Evolutionary conservation across 2,888 invertebrate species (phyloP), one percentile per base, ranked within the genome.

Genomic region (Perizoma flavofasciatum): DNA sequence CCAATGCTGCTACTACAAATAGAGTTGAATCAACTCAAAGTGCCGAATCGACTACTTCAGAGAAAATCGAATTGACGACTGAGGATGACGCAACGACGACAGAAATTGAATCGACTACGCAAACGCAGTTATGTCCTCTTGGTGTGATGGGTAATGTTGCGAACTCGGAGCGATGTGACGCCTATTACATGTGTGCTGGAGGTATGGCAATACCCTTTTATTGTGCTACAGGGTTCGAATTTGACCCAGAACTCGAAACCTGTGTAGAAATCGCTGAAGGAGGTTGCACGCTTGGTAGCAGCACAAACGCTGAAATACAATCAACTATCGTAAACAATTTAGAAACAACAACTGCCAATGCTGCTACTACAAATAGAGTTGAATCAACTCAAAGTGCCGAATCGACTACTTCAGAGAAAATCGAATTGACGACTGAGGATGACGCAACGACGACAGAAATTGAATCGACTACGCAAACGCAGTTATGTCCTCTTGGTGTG

Each of bases 191-290:
- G 50, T 78, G 78, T 40, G 49, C 65, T 5, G 61, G 60, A 5
- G 74, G 73, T 0, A 48, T 49, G 0, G 53, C 69, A 0, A 48
- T 75, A n/a, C 62, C 54, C 5, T 49, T 70, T 37, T 61, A 39
- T 37, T 81, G 81, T 47, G 57, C 65, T 0, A 61, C 65, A 1
- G 78, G 77, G 4, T 67, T 71, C 5, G 75, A 80, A 59, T 75
- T 73, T 52, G 75, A 78, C 59, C 61, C 64, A 33, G 55, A 43
- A 9, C 22, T 51, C 5, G 59, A 51, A 56, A 77, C 74, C 11
- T 73, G 73, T 39, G 59, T 67, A 0, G 49, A 11, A 39, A 70
- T 72, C 37, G 57, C 65, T 0, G 71, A 73, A 61, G 75, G 73
- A 6, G 75, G 75, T 4, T 75, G 75, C 44, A 70, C 75, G 5